Conservation (phyloP, 2,888 invertebrate genomes). For the Vanessa cardui region DNA sequence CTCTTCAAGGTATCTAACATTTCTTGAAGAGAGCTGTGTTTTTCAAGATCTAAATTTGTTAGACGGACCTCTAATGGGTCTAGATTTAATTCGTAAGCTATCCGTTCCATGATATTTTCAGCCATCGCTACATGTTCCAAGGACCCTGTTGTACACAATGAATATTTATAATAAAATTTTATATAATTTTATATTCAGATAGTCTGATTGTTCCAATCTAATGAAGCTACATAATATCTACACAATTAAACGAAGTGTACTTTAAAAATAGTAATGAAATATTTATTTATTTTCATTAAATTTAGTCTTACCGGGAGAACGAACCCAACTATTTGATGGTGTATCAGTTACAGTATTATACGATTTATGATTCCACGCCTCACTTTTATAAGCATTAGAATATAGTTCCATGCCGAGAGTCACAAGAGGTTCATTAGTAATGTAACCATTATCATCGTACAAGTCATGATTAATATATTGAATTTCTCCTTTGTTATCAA, state of each 20-base stretch:
- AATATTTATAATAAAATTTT: too few relatives aligned
- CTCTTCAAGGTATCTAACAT: conserved; percentile 71
- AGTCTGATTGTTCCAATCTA: too few relatives aligned
- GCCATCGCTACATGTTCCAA: conserved; percentile 85
- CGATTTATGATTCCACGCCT: conserved; percentile 62
- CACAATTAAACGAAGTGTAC: too few relatives aligned
- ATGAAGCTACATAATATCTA: too few relatives aligned
- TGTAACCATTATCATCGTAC: conserved; percentile 76
- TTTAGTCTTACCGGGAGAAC: conserved; percentile 85
- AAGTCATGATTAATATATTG: conserved; percentile 79
- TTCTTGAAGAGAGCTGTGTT: conserved; percentile 69
- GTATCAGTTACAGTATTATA: conserved; percentile 84
- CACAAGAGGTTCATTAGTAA: conserved; percentile 73
- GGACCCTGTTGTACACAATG: conserved; percentile 66
- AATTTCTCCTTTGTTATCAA: conserved; percentile 83
- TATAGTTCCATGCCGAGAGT: conserved; percentile 36
- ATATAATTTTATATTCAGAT: too few relatives aligned
- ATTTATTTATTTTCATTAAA: too few relatives aligned
- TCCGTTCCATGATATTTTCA: conserved; percentile 86
- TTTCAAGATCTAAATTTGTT: conserved; percentile 57
- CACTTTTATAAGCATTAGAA: conserved; percentile 79
- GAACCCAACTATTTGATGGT: conserved; percentile 84
- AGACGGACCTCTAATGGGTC: conserved; percentile 82
- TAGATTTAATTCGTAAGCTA: conserved; percentile 77
- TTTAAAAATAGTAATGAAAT: too few relatives aligned